phyloP scores from a whole-genome alignment of 1,140 invertebrate species.

The Coenobita brevimanus region DNA sequence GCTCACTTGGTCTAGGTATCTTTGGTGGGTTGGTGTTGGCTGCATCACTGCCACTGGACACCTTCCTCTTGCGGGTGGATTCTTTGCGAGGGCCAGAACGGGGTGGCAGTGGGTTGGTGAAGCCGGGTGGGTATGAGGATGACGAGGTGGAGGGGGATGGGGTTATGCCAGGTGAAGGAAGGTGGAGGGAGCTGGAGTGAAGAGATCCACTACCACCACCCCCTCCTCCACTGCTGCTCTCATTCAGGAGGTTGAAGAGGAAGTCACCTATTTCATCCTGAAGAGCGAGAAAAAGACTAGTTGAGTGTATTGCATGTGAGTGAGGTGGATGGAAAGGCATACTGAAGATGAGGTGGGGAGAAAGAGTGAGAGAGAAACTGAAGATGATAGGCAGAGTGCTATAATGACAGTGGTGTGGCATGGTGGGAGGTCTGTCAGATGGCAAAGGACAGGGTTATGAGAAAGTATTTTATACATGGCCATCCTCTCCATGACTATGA shows the following conservation, averaged over 20 bases:
- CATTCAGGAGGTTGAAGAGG: constrained; percentile 26
- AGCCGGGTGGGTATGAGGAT: constrained; percentile 8
- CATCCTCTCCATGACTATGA: too few species aligned
- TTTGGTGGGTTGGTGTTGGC: constrained; percentile 20
- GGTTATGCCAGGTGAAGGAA: not conserved
- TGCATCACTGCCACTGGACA: constrained; percentile 13
- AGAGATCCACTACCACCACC: not conserved
- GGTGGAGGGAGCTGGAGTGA: not conserved
- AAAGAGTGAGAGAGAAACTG: not conserved
- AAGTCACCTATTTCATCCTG: constrained; percentile 64
- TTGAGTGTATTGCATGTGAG: too few species aligned
- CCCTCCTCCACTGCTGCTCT: constrained; percentile 9
- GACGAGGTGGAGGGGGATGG: not conserved
- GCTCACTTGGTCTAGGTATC: constrained; percentile 50
- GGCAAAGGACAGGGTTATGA: too few species aligned
- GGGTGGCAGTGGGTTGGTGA: constrained; percentile 54
- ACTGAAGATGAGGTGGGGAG: not conserved
- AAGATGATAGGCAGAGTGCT: not conserved
- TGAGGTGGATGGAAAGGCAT: not conserved
- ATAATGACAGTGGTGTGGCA: not conserved
- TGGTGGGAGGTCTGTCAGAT: too few species aligned
- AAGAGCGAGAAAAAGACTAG: constrained; percentile 26
- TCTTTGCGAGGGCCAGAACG: constrained; percentile 6
- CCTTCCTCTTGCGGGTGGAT: constrained; percentile 35
- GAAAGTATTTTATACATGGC: too few species aligned